Base-by-base conservation (phyloP, 2,888 invertebrate species). In the Actias luna region DNA sequence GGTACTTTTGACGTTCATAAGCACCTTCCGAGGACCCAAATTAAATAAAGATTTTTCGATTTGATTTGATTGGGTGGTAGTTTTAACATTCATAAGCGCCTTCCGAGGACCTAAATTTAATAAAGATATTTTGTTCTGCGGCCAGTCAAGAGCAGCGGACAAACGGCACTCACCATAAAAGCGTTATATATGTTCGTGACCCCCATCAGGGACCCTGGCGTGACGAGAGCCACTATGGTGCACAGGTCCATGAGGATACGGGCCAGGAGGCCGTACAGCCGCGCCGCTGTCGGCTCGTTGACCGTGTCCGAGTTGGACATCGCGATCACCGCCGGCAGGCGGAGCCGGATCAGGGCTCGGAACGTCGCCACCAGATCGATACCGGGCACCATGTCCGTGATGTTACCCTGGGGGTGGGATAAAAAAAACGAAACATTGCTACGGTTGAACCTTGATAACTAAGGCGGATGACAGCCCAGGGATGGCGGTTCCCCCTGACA, bases 161-260 rank as follows among this genome's bases (percentile, higher is more conserved):
- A 33, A 33, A 22, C 33, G 0, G 29, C 18, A 63, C 80, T 79
- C 67, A 87, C 88, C 72, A 87, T 58, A 61, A 74, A 86, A 1
- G 69, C 63, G 7, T 67, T 70, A 66, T 72, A 81, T 4, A 87
- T 61, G 2, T 62, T 62, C 1, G 77, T 73, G 12, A 88, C 64
- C 0, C 83, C 86, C 0, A 75, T 72, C 1, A 74, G 65, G 0
- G 82, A 83, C 1, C 83, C 72, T 0, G 64, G 63, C 66, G 85
- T 83, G 64, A 80, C 78, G 63, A 77, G 69, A 1, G 74, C 67
- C 12, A 88, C 65, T 2, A 88, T 71, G 0, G 82, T 70, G 68
- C 87, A 87, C 35, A 87, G 61, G 58, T 89, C 88, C 1, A 69
- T 75, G 72, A 78, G 87, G 18, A 88, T 70, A 0, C 82, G 71